Conservation (phyloP, 2,888 invertebrate genomes). For the Trypoxylon attenuatum region DNA sequence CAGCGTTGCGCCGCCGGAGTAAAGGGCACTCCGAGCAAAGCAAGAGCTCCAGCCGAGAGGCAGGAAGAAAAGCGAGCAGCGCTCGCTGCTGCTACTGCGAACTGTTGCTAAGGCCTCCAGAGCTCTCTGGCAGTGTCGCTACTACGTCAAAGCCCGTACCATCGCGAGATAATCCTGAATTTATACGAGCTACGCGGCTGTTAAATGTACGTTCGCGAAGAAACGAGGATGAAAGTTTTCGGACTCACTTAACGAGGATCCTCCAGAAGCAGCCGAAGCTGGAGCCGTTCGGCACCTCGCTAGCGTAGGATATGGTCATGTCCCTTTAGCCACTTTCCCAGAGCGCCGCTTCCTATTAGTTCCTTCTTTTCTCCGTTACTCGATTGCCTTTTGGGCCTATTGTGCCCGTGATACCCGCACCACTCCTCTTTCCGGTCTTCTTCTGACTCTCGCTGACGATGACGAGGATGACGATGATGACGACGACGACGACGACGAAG, state of each 20-base stretch:
- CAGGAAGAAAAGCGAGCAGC: conserved; percentile 1
- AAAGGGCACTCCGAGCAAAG: background rate
- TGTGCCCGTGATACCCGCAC: background rate
- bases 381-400: background rate
- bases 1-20: conserved; percentile 16
- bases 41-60: background rate
- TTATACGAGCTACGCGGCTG: too few species aligned
- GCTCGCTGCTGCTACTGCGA: too few species aligned
- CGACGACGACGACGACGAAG: too few species aligned
- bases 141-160: too few species aligned
- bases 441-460: too few species aligned
- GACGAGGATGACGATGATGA: too few species aligned
- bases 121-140: background rate
- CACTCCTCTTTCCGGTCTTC: too few species aligned
- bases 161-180: too few species aligned
- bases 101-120: conserved; percentile 29
- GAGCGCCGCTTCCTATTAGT: conserved; percentile 27
- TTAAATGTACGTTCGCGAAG: background rate
- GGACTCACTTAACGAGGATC: conserved; percentile 88
- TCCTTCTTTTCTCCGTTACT: conserved; percentile 9
- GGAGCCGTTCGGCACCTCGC: conserved; percentile 93
- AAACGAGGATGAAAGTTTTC: background rate
- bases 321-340: conserved; percentile 51
- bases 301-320: conserved; percentile 94
- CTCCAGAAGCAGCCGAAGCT: conserved; percentile 95